A percentile compares a stretch with the other conserved stretches of the same genome.
These are phyloP conservation scores for Pseudomugil gertrudae DNA, from an alignment of 2,797 vertebrate species.

Conservation along the genomic window DNA sequence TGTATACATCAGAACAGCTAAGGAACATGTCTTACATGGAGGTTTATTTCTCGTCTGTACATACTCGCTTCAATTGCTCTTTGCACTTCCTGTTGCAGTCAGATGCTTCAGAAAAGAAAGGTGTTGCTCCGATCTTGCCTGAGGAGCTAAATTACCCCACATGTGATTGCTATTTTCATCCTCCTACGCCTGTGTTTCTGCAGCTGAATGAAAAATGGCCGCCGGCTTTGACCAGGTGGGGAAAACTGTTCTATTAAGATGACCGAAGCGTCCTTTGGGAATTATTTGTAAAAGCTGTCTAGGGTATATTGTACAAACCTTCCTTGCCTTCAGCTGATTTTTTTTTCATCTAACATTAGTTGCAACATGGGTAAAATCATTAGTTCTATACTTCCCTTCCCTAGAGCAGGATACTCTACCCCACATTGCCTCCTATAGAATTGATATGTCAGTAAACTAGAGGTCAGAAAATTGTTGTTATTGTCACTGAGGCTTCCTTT, in stretches of 20 bases:
- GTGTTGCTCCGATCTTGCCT: constrained; percentile 21
- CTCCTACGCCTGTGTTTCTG: constrained; percentile 12
- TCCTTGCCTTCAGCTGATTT: constrained; percentile 18
- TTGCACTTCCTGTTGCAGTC: neutral
- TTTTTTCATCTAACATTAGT: constrained; percentile 28
- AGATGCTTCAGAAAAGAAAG: constrained; percentile 6
- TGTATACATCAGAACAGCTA: neutral
- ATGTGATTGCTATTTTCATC: constrained; percentile 41
- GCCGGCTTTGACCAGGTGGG: constrained; percentile 26
- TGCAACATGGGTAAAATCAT: neutral
- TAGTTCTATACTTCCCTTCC: neutral
- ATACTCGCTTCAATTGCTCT: constrained; percentile 2
- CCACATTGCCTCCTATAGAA: neutral
- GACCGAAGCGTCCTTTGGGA: constrained; percentile 37
- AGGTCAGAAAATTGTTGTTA: neutral
- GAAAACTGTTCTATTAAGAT: constrained; percentile 28
- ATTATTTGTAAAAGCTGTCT: constrained; percentile 34
- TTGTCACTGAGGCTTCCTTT: neutral
- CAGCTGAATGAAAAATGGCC: constrained; percentile 24
- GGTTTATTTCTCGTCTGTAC: constrained; percentile 18
- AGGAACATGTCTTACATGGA: constrained; percentile 9
- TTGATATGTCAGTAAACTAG: neutral
- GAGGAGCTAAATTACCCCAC: constrained; percentile 27
- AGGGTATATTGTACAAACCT: constrained; percentile 11
- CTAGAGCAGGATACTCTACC: neutral